A percentile compares a stretch with the other conserved stretches of the same genome.
These are phyloP conservation scores for Sclerodermus sp. DNA, from an alignment of 2,888 invertebrate species.

Conservation along the genomic window DNA sequence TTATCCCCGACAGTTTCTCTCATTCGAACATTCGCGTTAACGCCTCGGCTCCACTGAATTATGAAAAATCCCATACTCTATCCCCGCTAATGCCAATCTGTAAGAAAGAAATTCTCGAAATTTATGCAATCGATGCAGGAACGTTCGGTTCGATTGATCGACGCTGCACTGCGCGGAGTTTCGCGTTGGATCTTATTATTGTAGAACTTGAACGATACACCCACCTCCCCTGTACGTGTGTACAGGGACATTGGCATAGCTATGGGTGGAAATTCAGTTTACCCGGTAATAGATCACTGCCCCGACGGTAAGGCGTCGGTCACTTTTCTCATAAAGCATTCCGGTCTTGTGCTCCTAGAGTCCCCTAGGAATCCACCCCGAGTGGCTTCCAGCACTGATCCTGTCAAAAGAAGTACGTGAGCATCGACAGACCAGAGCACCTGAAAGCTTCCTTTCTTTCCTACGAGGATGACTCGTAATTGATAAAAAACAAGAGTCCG, in stretches of 20 bases:
- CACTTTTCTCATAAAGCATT: conserved; percentile 51
- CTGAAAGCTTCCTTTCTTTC: too few species aligned
- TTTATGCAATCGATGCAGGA: too few species aligned
- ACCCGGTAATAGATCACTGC: conserved; percentile 44
- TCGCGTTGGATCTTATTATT: too few species aligned
- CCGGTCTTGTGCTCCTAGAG: conserved; percentile 42
- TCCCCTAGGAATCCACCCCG: conserved; percentile 48
- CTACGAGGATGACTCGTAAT: too few species aligned
- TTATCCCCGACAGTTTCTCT: conserved; percentile 30
- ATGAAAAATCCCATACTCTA: conserved; percentile 21
- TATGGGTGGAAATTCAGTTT: conserved; percentile 39
- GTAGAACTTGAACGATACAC: too few species aligned
- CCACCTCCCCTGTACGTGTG: too few species aligned
- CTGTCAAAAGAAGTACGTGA: too few species aligned
- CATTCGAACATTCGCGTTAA: conserved; percentile 26
- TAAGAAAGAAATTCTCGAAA: background rate
- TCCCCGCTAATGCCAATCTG: background rate
- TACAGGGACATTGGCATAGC: background rate
- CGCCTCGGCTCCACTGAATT: too few species aligned
- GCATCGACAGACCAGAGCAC: too few species aligned
- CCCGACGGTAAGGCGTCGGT: conserved; percentile 42
- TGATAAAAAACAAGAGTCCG: too few species aligned
- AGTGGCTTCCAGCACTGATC: conserved; percentile 21
- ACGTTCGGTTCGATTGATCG: too few species aligned
- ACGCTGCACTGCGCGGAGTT: too few species aligned